Evolutionary conservation across 1,140 invertebrate genomes (phyloP).

Genomic region (Cydia fagiglandana): DNA sequence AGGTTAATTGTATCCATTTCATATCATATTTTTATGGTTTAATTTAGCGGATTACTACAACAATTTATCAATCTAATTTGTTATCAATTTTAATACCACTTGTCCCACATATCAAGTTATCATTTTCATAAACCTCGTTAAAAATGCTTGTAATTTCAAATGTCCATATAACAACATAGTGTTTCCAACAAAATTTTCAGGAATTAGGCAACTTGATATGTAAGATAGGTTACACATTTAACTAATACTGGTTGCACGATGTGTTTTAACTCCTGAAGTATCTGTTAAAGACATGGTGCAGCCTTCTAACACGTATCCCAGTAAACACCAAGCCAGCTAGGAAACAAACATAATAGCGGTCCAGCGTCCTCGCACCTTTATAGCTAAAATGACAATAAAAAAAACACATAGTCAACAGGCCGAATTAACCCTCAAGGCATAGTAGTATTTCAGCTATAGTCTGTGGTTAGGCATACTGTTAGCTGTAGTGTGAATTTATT

Average conservation of each 20-base stretch:
- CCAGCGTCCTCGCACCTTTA: neutral
- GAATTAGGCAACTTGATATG: neutral
- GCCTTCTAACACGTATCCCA: slow-evolving; percentile 22
- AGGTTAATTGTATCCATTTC: slow-evolving; percentile 29
- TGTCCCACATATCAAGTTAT: neutral
- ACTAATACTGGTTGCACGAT: slow-evolving; percentile 1
- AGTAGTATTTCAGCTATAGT: no score
- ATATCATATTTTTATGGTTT: slow-evolving; percentile 30
- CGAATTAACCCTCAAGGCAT: no score
- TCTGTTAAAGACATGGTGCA: neutral
- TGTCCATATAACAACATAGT: no score
- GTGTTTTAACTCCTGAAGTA: neutral
- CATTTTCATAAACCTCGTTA: neutral
- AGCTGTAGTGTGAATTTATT: no score
- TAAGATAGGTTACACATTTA: slow-evolving; percentile 8
- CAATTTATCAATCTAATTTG: slow-evolving; percentile 29
- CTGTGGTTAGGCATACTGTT: no score
- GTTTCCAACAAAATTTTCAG: neutral
- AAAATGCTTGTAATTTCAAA: no score
- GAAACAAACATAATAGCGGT: slow-evolving; percentile 29
- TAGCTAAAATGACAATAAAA: slow-evolving; percentile 3
- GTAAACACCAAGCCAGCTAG: slow-evolving; percentile 28
- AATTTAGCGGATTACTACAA: slow-evolving; percentile 17
- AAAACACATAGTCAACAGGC: no score
- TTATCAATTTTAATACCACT: slow-evolving; percentile 23